Conservation (phyloP, 2,888 invertebrate genomes). For the Tetragonisca angustula region DNA sequence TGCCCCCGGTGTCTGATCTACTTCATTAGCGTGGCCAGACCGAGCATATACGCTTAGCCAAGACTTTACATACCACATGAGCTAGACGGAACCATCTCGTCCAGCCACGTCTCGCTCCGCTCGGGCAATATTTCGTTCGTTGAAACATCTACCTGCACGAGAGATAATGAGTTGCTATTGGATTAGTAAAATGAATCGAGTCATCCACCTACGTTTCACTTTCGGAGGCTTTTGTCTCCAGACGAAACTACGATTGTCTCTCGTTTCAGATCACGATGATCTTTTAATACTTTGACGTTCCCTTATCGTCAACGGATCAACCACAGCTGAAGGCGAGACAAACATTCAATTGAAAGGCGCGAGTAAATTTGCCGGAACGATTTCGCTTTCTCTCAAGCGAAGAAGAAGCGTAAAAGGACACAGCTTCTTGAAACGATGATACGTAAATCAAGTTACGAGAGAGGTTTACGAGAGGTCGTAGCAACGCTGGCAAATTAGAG, state of each 20-base stretch:
- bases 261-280: neutral
- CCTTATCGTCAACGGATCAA: neutral
- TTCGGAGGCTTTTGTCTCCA: neutral
- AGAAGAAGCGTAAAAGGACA: neutral
- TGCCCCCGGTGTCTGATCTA: slow-evolving; percentile 74
- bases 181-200: slow-evolving; percentile 22
- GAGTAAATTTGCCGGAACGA: neutral
- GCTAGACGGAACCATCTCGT: slow-evolving; percentile 34
- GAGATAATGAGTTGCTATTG: slow-evolving; percentile 25
- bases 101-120: slow-evolving; percentile 17
- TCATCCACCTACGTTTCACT: slow-evolving; percentile 21
- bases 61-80: slow-evolving; percentile 67
- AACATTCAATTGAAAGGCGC: neutral
- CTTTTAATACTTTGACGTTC: neutral
- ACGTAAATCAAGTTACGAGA: slow-evolving; percentile 51
- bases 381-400: neutral
- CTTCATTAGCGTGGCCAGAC: slow-evolving; percentile 75
- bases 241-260: neutral
- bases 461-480: slow-evolving; percentile 27
- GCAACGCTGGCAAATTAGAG: slow-evolving; percentile 14
- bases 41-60: slow-evolving; percentile 64
- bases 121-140: slow-evolving; percentile 47
- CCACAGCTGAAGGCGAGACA: neutral
- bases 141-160: neutral
- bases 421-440: slow-evolving; percentile 6